These are phyloP conservation scores for Tautogolabrus adspersus DNA, from an alignment of 2,113 vertebrate genomes.

Conservation along the genomic window DNA sequence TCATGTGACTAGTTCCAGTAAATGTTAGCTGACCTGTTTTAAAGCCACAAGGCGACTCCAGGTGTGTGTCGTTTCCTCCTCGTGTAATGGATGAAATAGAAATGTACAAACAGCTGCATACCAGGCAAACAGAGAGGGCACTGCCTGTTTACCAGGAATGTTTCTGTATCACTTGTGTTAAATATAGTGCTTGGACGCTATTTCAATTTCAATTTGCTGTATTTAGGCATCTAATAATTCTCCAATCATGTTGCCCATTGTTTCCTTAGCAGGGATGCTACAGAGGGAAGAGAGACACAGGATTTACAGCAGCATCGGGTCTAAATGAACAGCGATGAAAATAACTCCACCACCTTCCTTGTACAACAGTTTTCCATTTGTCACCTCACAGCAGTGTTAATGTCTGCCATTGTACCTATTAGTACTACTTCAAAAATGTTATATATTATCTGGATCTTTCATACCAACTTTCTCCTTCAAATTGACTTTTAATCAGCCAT, in stretches of 20 bases:
- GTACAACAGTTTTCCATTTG: slow-evolving; percentile 64
- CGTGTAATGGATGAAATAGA: slow-evolving; percentile 16
- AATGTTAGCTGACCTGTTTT: slow-evolving; percentile 72
- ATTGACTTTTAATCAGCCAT: slow-evolving; percentile 17
- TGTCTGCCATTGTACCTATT: slow-evolving; percentile 26
- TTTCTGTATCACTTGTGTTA: neutral
- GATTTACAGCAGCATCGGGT: slow-evolving; percentile 54
- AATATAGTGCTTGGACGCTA: slow-evolving; percentile 2
- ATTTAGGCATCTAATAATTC: slow-evolving; percentile 33
- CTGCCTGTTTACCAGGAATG: slow-evolving; percentile 5
- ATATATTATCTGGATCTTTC: slow-evolving; percentile 30
- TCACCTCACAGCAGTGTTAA: slow-evolving; percentile 45
- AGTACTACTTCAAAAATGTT: slow-evolving; percentile 18
- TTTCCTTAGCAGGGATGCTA: slow-evolving; percentile 27
- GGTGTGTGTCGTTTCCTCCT: slow-evolving; percentile 28
- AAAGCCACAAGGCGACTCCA: slow-evolving; percentile 48
- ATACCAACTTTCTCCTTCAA: slow-evolving; percentile 22
- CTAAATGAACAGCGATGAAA: slow-evolving; percentile 56
- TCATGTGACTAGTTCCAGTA: slow-evolving; percentile 48
- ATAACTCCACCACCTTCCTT: slow-evolving; percentile 65
- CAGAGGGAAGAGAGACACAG: neutral
- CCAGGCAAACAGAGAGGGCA: slow-evolving; percentile 2
- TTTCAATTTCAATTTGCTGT: slow-evolving; percentile 25
- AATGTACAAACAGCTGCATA: neutral
- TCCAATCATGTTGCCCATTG: slow-evolving; percentile 17